Percentiles rank a stretch among this genome's conserved stretches.
phyloP scores from a whole-genome alignment of 2,113 vertebrate genomes.

The Seriola rivoliana region DNA sequence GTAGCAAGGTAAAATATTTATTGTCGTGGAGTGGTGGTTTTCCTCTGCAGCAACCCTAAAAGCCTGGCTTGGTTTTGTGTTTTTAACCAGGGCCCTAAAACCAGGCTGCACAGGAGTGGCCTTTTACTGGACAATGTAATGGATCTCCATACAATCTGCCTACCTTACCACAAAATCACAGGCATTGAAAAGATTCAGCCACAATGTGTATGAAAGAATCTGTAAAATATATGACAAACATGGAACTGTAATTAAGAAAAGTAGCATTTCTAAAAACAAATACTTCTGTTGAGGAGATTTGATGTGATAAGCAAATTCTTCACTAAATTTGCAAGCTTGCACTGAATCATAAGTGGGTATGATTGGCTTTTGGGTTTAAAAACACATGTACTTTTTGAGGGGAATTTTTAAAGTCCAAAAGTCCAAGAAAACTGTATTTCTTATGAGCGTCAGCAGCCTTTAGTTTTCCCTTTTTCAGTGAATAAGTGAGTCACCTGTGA shows the following conservation, averaged over 20 bases:
- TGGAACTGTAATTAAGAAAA: constrained; percentile 17
- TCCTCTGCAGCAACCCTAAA: constrained; percentile 84
- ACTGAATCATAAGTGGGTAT: background rate
- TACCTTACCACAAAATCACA: constrained; percentile 68
- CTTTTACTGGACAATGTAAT: constrained; percentile 77
- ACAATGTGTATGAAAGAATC: constrained; percentile 20
- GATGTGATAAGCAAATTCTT: background rate
- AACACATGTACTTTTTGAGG: constrained; percentile 27
- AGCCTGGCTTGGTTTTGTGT: constrained; percentile 84
- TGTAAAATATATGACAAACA: constrained; percentile 42
- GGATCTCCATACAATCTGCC: constrained; percentile 57
- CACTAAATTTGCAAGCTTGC: background rate
- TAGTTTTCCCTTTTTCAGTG: constrained; percentile 47
- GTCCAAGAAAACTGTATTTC: constrained; percentile 11
- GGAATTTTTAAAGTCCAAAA: constrained; percentile 46
- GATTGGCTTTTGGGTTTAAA: background rate
- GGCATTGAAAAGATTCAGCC: constrained; percentile 34
- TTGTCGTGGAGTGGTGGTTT: constrained; percentile 86
- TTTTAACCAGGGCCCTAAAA: constrained; percentile 86
- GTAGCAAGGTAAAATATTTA: constrained; percentile 89
- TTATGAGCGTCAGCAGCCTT: constrained; percentile 49
- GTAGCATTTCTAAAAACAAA: background rate
- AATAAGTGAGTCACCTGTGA: constrained; percentile 67
- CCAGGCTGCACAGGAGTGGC: constrained; percentile 63
- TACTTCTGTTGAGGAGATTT: background rate